Conservation (phyloP, 2,888 invertebrate genomes). For the Trichacis sp. region DNA sequence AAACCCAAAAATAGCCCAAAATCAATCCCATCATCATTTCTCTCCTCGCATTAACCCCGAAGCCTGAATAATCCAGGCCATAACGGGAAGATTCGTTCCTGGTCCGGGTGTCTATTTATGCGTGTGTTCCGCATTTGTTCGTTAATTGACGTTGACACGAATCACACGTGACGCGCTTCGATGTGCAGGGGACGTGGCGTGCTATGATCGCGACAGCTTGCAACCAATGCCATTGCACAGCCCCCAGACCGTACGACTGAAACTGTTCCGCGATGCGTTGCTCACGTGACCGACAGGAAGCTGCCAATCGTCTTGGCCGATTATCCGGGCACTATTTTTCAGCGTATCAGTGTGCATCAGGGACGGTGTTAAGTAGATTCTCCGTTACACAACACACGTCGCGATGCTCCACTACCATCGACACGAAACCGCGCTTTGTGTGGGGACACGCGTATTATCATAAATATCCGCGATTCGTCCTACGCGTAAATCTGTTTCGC, state of each 20-base stretch:
- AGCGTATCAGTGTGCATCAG: constrained; percentile 54
- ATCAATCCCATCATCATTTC: no score
- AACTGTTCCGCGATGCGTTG: constrained; percentile 56
- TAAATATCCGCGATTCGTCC: constrained; percentile 65
- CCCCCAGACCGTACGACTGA: constrained; percentile 36
- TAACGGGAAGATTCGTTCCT: constrained; percentile 23
- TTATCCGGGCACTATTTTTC: constrained; percentile 58
- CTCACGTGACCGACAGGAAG: constrained; percentile 68
- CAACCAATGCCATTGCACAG: constrained; percentile 46
- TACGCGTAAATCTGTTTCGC: constrained; percentile 68
- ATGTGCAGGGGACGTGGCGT: constrained; percentile 40
- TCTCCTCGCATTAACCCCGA: no score
- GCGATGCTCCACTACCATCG: constrained; percentile 54
- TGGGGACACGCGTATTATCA: constrained; percentile 58
- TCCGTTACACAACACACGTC: constrained; percentile 40
- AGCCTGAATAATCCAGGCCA: background rate
- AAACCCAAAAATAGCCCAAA: no score
- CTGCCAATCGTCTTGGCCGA: constrained; percentile 68
- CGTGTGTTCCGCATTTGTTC: constrained; percentile 48
- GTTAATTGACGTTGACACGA: constrained; percentile 54
- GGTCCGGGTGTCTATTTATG: constrained; percentile 37
- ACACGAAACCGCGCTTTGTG: constrained; percentile 24
- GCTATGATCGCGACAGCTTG: constrained; percentile 41
- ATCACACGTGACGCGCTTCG: constrained; percentile 50
- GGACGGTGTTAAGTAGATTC: constrained; percentile 67